Base-by-base conservation (phyloP, 2,888 invertebrate genomes). In the Polymixis lichenea region DNA sequence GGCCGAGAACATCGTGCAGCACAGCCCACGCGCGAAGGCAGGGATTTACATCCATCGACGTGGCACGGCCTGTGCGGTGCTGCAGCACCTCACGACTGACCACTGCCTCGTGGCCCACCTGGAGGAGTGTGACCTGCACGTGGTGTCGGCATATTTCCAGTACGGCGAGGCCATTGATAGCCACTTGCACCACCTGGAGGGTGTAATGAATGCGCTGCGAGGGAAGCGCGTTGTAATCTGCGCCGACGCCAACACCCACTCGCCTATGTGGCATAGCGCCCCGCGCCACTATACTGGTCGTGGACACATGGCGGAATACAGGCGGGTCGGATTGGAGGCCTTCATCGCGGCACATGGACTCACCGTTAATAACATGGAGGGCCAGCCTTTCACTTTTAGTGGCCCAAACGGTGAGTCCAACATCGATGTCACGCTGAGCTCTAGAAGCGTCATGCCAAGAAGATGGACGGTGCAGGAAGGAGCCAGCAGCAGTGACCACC, bases 151-250 rank as follows among this genome's bases (percentile, higher is more conserved):
- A 0, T 82, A 82, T 2, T 82, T 77, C 4, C 61, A 80, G 0
- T 80, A 64, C 19, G 4, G 2, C 0, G 69, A 79, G 1, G 2
- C 0, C 0, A 73, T 82, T 0, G 66, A 32, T 0, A 38, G 32
- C 32, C 78, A 81, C 53, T 38, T 82, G 25, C 53, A 75, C n/a
- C 84, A 88, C 28, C 72, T 90, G 9, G 82, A 78, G 0, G 2
- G 4, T 0, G 82, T 88, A 0, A 56, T 89, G 22, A 19, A 72
- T 0, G 46, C 22, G 0, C 72, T 90, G 0, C 13, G 55, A 0
- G 88, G 88, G 0, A 64, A 19, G 4, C 53, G 19, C 0, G 49
- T 89, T 0, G 0, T 90, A 0, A 55, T 90, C 0, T 77, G 89
- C 0, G 79, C 78, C 0, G 90, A 90, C 32, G 32, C 32, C 32